Conservation (phyloP, 64 coral and sea anemone species). For the Astreopora myriophthalma region DNA sequence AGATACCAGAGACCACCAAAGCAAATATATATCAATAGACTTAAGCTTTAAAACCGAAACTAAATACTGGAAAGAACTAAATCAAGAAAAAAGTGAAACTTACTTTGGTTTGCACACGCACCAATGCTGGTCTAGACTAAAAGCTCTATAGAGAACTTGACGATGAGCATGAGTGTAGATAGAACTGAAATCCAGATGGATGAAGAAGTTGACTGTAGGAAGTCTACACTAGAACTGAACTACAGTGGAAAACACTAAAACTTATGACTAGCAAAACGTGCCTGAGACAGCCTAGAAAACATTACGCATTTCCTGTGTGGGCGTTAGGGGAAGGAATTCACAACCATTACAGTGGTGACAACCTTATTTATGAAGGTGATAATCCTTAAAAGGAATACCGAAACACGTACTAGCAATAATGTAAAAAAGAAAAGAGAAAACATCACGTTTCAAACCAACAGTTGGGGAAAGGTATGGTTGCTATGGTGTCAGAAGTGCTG, state of each 20-base stretch:
- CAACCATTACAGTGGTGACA: background rate
- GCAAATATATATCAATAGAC: too few relatives aligned
- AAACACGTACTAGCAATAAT: background rate
- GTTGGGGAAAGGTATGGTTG: too few relatives aligned
- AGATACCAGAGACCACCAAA: too few relatives aligned
- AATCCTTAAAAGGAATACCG: background rate
- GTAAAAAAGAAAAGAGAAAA: background rate
- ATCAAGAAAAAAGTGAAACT: too few relatives aligned
- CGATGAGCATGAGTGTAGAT: too few relatives aligned
- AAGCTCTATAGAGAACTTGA: too few relatives aligned
- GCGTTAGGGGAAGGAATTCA: background rate
- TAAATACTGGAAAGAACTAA: too few relatives aligned
- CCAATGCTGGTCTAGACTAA: too few relatives aligned
- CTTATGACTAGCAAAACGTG: slow-evolving; percentile 15
- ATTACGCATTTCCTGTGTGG: background rate
- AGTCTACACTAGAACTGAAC: background rate
- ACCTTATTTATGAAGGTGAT: background rate
- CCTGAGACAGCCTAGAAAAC: background rate
- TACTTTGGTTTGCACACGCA: too few relatives aligned
- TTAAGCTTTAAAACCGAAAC: too few relatives aligned
- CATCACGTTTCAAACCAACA: background rate
- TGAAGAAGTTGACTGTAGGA: background rate
- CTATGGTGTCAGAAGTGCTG: too few relatives aligned
- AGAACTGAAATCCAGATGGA: too few relatives aligned
- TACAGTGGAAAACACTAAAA: background rate